These are phyloP conservation scores for Trissolcus japonicus DNA, from an alignment of 2,888 invertebrate genomes.

Conservation along the genomic window DNA sequence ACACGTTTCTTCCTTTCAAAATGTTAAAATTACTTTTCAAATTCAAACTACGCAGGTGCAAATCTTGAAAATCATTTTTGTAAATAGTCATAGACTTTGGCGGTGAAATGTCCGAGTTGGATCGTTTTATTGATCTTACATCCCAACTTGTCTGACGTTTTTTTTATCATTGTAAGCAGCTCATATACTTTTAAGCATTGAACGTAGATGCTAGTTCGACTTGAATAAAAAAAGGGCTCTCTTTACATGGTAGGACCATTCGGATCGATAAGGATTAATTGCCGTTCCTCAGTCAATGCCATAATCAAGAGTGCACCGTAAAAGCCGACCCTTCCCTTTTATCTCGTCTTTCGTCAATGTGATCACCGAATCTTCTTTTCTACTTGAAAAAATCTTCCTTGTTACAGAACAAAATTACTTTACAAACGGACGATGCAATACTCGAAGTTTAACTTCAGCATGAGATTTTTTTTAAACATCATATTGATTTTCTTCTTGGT, in stretches of 20 bases:
- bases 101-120: too few species aligned
- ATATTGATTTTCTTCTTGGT: too few species aligned
- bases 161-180: too few species aligned
- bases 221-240: constrained; percentile 32
- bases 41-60: too few species aligned
- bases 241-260: constrained; percentile 63
- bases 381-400: constrained; percentile 40
- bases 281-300: constrained; percentile 65
- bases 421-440: constrained; percentile 22
- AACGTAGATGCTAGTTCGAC: too few species aligned
- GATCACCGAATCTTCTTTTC: constrained; percentile 53
- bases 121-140: too few species aligned
- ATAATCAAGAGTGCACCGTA: constrained; percentile 64
- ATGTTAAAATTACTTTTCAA: too few species aligned
- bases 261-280: constrained; percentile 70
- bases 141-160: too few species aligned
- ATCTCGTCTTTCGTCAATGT: constrained; percentile 38
- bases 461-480: too few species aligned
- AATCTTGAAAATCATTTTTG: too few species aligned
- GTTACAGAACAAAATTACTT: neutral
- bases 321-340: constrained; percentile 29
- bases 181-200: too few species aligned
- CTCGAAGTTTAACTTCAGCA: constrained; percentile 1
- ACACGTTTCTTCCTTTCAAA: neutral
- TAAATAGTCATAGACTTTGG: too few species aligned